Evolutionary conservation across 1,140 invertebrate genomes (phyloP).

Genomic region (Conus ventricosus): DNA sequence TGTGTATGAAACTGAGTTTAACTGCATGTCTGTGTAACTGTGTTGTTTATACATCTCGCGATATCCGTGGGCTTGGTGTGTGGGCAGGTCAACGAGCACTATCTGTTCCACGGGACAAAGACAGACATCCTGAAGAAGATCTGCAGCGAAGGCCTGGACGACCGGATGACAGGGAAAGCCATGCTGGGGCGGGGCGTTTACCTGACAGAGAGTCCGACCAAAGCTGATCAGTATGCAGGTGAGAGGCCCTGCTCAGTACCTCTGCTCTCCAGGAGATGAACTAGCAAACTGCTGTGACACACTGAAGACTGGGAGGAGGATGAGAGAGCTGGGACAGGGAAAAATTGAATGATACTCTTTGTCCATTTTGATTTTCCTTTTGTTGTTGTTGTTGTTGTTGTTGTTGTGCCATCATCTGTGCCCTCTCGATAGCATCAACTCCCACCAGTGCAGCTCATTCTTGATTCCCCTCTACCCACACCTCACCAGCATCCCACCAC

Average conservation of each 20-base stretch:
- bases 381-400: no score
- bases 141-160: conserved; percentile 51
- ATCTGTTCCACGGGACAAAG: conserved; percentile 64
- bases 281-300: no score
- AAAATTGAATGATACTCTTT: no score
- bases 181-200: conserved; percentile 64
- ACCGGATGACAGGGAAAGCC: conserved; percentile 44
- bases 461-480: no score
- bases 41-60: neutral
- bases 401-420: no score
- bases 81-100: conserved; percentile 61
- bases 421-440: no score
- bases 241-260: neutral
- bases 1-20: neutral
- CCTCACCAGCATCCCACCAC: no score
- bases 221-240: conserved; percentile 65
- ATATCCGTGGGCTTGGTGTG: conserved; percentile 41
- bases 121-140: conserved; percentile 46
- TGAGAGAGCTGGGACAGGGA: no score
- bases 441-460: no score
- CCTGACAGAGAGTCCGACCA: conserved; percentile 60
- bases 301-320: no score
- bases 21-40: neutral
- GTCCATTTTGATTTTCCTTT: no score
- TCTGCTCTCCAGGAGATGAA: no score